Percentiles rank a stretch among this genome's conserved stretches.
These are phyloP conservation scores for Spisula solida DNA, from an alignment of 2,888 invertebrate genomes.

Conservation along the genomic window DNA sequence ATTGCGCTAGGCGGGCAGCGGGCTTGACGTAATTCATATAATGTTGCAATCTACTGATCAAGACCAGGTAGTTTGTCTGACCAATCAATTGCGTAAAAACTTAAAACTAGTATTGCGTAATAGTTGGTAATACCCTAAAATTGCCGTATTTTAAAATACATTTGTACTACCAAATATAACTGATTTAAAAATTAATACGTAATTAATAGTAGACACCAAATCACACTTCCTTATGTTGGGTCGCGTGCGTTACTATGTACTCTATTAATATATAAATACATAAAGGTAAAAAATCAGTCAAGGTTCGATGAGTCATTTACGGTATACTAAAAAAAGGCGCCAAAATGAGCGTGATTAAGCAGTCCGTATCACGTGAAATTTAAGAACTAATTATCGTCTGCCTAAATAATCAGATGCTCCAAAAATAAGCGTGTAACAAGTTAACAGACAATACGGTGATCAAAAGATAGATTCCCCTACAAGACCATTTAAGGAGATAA, in stretches of 20 bases:
- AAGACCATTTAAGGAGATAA: background rate
- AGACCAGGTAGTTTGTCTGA: too few species aligned
- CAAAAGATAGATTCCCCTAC: background rate
- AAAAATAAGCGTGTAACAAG: background rate
- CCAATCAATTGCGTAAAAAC: too few species aligned
- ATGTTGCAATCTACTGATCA: too few species aligned
- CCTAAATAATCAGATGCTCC: slow-evolving; percentile 1
- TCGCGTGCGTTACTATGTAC: background rate
- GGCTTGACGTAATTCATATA: too few species aligned
- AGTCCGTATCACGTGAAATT: background rate
- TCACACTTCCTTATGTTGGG: background rate
- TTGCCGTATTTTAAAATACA: too few species aligned
- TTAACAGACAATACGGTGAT: background rate
- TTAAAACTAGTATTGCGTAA: background rate
- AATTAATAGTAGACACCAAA: background rate
- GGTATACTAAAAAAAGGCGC: slow-evolving; percentile 1
- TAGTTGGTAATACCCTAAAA: slow-evolving; percentile 6
- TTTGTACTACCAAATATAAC: background rate
- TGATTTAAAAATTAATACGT: background rate
- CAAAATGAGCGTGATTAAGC: slow-evolving; percentile 24
- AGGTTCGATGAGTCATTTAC: background rate
- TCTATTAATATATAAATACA: background rate
- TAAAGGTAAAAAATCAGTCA: background rate
- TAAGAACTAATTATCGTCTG: background rate
- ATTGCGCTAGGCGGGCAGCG: too few species aligned